Conservation (phyloP, 2,888 invertebrate genomes). For the Endomychus coccineus region DNA sequence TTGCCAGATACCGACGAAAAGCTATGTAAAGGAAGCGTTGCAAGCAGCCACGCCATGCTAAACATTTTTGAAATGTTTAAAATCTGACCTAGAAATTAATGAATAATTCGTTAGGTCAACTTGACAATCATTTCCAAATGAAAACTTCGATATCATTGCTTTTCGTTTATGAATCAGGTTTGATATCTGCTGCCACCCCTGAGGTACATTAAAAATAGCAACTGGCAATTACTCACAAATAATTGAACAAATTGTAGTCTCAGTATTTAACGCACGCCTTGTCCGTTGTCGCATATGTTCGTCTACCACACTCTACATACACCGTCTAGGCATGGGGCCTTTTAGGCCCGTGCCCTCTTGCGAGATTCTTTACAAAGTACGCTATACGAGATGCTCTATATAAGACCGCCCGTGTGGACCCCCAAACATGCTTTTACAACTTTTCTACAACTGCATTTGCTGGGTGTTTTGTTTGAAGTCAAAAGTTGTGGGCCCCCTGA, state of each 20-base stretch:
- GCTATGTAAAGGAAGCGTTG: too few species aligned
- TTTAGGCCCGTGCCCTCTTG: constrained; percentile 27
- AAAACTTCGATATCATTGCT: neutral
- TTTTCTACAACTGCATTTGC: constrained; percentile 24
- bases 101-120: too few species aligned
- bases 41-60: too few species aligned
- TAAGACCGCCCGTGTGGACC: constrained; percentile 29
- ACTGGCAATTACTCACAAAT: constrained; percentile 15
- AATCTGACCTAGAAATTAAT: too few species aligned
- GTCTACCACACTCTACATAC: constrained; percentile 23
- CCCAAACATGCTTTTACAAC: constrained; percentile 28
- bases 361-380: too few species aligned
- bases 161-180: neutral
- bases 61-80: too few species aligned
- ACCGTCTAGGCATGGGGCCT: constrained; percentile 28
- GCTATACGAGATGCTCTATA: too few species aligned
- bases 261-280: constrained; percentile 16
- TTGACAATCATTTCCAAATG: too few species aligned
- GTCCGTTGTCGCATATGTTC: constrained; percentile 20
- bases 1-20: too few species aligned
- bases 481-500: constrained; percentile 32
- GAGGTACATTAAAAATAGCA: constrained; percentile 17
- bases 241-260: constrained; percentile 15
- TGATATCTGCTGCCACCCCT: neutral
- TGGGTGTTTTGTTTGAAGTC: constrained; percentile 32